phyloP scores from a whole-genome alignment of 2,888 invertebrate species.

The Acanthococcus lagerstroemiae region DNA sequence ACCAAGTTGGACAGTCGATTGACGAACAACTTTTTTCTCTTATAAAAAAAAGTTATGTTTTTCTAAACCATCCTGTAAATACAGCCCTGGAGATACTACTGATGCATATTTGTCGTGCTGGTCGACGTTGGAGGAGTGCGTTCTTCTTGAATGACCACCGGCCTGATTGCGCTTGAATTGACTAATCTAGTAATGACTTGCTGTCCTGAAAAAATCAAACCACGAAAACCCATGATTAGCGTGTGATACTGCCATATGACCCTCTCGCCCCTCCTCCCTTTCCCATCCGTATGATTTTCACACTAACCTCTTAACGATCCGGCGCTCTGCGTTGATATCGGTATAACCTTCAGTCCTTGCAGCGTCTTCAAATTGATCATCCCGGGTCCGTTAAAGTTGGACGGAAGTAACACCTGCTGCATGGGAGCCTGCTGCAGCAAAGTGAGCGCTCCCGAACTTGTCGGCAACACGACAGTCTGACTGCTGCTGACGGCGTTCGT shows the following conservation, averaged over 20 bases:
- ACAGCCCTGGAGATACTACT: no score
- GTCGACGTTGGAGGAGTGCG: conserved; percentile 4
- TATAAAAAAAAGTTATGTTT: no score
- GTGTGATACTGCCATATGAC: no score
- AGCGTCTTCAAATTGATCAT: conserved; percentile 48
- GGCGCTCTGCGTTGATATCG: conserved; percentile 41
- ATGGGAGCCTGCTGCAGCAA: conserved; percentile 39
- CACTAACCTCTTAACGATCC: conserved; percentile 28
- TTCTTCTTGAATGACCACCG: conserved; percentile 33
- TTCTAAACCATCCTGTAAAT: no score
- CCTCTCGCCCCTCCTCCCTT: no score
- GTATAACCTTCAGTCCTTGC: conserved; percentile 54
- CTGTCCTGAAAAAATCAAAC: conserved; percentile 35
- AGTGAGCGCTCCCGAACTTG: conserved; percentile 36
- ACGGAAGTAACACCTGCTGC: conserved; percentile 52
- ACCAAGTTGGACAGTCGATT: no score
- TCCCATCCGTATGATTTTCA: no score
- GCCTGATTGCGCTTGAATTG: conserved; percentile 40
- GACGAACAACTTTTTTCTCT: no score
- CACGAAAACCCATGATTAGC: no score
- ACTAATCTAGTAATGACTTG: conserved; percentile 47
- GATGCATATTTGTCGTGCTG: no score
- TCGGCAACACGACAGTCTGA: conserved; percentile 32
- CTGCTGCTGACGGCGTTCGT: conserved; percentile 16
- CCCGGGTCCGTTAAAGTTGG: conserved; percentile 40